phyloP scores from a whole-genome alignment of 2,888 invertebrate species.

The Cephus nigrinus region DNA sequence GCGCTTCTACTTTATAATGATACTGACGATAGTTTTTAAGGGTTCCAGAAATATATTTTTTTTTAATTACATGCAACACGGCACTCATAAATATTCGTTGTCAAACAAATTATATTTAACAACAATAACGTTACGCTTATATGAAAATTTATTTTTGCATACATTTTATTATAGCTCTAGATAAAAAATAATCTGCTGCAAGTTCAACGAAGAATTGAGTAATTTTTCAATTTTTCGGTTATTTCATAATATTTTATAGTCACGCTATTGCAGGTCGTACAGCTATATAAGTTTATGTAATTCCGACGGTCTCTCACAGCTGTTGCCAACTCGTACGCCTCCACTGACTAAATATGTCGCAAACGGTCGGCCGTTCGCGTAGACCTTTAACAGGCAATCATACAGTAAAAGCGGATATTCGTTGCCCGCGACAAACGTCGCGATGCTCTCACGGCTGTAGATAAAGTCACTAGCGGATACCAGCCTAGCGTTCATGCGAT shows the following conservation, averaged over 20 bases:
- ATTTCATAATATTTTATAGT: background rate
- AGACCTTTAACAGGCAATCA: conserved; percentile 49
- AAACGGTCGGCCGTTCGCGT: conserved; percentile 59
- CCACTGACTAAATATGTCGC: conserved; percentile 42
- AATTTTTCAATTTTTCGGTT: background rate
- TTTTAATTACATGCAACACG: background rate
- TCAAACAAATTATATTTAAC: background rate
- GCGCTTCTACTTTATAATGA: background rate
- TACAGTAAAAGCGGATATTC: conserved; percentile 9
- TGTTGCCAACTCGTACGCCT: conserved; percentile 49
- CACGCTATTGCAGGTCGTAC: background rate
- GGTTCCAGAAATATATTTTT: background rate
- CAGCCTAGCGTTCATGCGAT: conserved; percentile 42
- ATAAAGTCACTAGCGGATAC: conserved; percentile 24
- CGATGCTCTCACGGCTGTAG: background rate
- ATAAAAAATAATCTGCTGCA: background rate
- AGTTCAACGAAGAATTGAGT: background rate
- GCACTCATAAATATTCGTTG: background rate
- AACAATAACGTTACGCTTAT: background rate
- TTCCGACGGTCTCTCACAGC: conserved; percentile 22
- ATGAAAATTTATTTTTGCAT: background rate
- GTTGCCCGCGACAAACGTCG: background rate
- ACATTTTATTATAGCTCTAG: background rate
- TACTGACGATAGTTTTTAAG: background rate
- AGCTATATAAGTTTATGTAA: conserved; percentile 21